Evolutionary conservation across 30 jellyfish, hydroid and myxozoan species (phyloP), one percentile per base, ranked within the genome.

Genomic region (Aurelia sp.): DNA sequence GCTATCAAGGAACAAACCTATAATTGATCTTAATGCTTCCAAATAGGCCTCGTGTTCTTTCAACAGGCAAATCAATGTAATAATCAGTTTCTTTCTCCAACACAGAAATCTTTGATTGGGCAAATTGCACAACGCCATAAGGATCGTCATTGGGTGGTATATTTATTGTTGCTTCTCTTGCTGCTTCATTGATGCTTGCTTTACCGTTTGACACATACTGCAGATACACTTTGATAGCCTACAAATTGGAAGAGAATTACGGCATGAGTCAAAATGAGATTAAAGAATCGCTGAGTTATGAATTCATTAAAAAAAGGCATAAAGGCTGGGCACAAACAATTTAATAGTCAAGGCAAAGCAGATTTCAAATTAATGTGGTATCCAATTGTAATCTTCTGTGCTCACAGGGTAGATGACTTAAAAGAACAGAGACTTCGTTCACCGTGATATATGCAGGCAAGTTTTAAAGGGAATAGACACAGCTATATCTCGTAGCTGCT

Each of bases 111-210:
- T 79, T 13, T 53, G 94, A 41, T 6, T 58, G 63, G 17, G 65
- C 74, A 76, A 94, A 94, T 52, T 83, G 81, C 37, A 94, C 91
- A 35, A 74, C 71, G 5, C 99, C 99, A 58, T 79, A 89, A 18
- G 99, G 97, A 47, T 88, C 89, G 67, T 94, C 99, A 61, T 89
- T 94, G 0, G 95, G 80, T 3, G 80, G 85, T 22, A 94, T 84
- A 13, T 62, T 69, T 15, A 94, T 64, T 1, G 67, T 67, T 0
- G 91, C 96, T 5, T 67, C 23, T n/a, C 77, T 37, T 20, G 85
- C 51, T 13, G 81, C 27, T 7, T 58, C 44, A 62, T 88, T 86
- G 21, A 94, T 79, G 44, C 40, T 72, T n/a, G 97, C 99, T 20
- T 84, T 82, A 2, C 97, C 96, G 30, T 60, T 47, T 6, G 90